phyloP scores from a whole-genome alignment of 64 coral and sea anemone genomes.

The Montipora foliosa region DNA sequence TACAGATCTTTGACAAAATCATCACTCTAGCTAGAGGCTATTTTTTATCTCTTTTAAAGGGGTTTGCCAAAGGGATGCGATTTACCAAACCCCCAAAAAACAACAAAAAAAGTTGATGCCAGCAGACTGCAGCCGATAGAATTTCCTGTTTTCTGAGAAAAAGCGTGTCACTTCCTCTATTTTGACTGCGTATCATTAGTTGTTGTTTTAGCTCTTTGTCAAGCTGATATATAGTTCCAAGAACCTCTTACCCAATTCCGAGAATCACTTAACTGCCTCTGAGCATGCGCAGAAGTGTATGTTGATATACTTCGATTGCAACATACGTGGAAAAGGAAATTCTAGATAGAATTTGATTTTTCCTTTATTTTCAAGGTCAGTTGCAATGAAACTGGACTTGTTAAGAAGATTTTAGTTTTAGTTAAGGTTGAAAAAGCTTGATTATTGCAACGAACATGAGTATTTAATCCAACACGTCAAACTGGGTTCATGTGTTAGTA shows the following conservation, averaged over 20 bases:
- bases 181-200: no score
- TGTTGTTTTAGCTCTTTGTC: not conserved
- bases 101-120: no score
- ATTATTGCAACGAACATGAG: no score
- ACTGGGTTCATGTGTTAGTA: constrained; percentile 26
- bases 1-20: no score
- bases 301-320: constrained; percentile 30
- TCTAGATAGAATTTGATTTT: not conserved
- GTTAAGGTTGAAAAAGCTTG: not conserved
- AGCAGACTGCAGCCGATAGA: no score
- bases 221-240: not conserved
- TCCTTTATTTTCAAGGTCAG: not conserved
- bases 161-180: no score
- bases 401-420: not conserved
- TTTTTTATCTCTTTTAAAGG: no score
- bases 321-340: not conserved
- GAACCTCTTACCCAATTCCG: not conserved
- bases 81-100: no score
- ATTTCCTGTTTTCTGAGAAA: no score
- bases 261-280: constrained; percentile 6
- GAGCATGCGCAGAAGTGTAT: constrained; percentile 2
- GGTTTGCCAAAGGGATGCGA: no score
- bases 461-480: no score
- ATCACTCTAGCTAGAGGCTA: no score
- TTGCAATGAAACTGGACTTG: not conserved